Percentiles rank a stretch among this genome's conserved stretches.
Evolutionary conservation across 2,113 vertebrate genomes (phyloP).

Genomic region (Pampusana beccarii): DNA sequence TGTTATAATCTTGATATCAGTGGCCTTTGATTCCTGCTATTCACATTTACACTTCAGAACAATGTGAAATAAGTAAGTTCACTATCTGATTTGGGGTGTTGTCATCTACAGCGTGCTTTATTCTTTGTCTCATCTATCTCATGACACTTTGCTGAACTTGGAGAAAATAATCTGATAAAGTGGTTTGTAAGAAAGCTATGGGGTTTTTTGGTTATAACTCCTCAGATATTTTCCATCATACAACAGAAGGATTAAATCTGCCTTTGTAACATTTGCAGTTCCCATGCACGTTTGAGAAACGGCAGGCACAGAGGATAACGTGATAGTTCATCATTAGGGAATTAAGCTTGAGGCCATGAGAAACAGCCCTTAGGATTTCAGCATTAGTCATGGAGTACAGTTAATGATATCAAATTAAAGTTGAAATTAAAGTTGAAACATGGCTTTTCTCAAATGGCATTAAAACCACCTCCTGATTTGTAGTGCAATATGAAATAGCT

Average conservation of each 20-base stretch:
- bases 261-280: not conserved
- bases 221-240: not conserved
- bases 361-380: slow-evolving; percentile 10
- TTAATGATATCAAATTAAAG: slow-evolving; percentile 16
- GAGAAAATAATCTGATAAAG: not conserved
- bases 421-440: not conserved
- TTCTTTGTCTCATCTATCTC: not conserved
- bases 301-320: not conserved
- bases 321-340: not conserved
- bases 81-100: not conserved
- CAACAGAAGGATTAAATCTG: not conserved
- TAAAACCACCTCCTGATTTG: not conserved
- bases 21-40: not conserved
- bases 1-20: not conserved
- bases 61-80: not conserved
- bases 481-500: not conserved
- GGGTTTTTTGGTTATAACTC: not conserved
- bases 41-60: not conserved
- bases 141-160: not conserved
- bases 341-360: not conserved
- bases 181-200: not conserved
- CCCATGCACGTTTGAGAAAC: not conserved
- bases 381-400: slow-evolving; percentile 8
- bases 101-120: not conserved
- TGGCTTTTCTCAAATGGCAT: slow-evolving; percentile 26